Conservation (phyloP, 2,797 vertebrate genomes). For the Antennarius maculatus region DNA sequence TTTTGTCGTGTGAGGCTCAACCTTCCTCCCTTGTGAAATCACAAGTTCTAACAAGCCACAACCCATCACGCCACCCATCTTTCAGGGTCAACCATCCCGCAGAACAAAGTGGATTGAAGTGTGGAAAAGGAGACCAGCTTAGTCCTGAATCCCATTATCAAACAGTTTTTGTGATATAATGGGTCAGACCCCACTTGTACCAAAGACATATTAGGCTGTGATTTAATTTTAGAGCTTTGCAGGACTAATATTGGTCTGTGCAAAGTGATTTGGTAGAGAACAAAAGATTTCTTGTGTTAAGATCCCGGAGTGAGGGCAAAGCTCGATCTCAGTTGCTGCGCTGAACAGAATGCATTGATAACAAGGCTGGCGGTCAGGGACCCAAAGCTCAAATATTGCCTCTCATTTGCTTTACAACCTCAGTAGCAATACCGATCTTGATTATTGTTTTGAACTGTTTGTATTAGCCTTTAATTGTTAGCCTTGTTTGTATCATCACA, state of each 20-base stretch:
- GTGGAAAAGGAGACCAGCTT: constrained; percentile 54
- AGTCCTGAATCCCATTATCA: constrained; percentile 73
- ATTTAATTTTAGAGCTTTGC: constrained; percentile 62
- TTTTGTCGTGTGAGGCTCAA: constrained; percentile 29
- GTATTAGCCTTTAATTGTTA: constrained; percentile 12
- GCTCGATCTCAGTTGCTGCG: constrained; percentile 25
- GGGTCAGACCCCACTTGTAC: constrained; percentile 69
- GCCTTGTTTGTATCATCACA: constrained; percentile 1
- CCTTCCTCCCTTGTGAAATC: constrained; percentile 60
- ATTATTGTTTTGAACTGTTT: constrained; percentile 15
- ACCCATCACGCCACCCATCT: constrained; percentile 53
- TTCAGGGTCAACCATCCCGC: constrained; percentile 63
- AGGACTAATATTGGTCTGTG: constrained; percentile 38
- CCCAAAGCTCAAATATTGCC: background rate
- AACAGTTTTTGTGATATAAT: constrained; percentile 67
- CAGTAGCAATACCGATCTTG: constrained; percentile 15
- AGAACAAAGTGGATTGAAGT: constrained; percentile 65
- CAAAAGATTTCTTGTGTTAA: constrained; percentile 44
- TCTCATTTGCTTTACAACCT: constrained; percentile 11
- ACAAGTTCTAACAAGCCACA: constrained; percentile 63
- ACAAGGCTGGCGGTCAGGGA: constrained; percentile 11
- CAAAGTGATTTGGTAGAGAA: constrained; percentile 41
- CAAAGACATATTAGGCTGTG: constrained; percentile 61
- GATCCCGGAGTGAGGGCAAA: constrained; percentile 22
- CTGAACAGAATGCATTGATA: constrained; percentile 12